A percentile compares a stretch with the other conserved stretches of the same genome.
Evolutionary conservation across 2,797 vertebrate genomes (phyloP).

Genomic region (Chelmon rostratus): DNA sequence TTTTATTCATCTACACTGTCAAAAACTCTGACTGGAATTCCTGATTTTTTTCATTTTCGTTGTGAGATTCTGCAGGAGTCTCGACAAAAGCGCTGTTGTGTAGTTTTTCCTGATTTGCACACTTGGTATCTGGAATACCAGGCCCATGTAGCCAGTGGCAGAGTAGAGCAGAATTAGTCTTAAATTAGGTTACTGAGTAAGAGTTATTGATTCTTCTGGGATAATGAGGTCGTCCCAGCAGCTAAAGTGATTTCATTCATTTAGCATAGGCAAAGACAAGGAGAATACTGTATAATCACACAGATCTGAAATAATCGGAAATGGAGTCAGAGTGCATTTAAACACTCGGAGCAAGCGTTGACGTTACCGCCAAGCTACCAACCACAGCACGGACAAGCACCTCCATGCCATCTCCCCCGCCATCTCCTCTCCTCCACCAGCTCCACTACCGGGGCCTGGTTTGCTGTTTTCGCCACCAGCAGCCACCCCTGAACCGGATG

Average conservation of each 20-base stretch:
- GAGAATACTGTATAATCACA: slow-evolving; percentile 15
- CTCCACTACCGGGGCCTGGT: too few species aligned
- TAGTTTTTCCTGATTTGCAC: slow-evolving; percentile 11
- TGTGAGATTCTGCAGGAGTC: neutral
- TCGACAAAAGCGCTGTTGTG: neutral
- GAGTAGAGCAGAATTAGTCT: slow-evolving; percentile 24
- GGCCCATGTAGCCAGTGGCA: slow-evolving; percentile 9
- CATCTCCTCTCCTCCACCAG: too few species aligned
- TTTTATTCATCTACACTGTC: neutral
- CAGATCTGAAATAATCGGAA: slow-evolving; percentile 26
- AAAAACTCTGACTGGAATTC: neutral
- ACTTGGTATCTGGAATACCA: slow-evolving; percentile 33
- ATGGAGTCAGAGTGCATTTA: neutral
- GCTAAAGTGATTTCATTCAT: neutral
- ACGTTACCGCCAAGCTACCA: too few species aligned
- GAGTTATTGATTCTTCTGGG: slow-evolving; percentile 39
- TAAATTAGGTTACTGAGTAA: slow-evolving; percentile 40
- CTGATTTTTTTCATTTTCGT: neutral
- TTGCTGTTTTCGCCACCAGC: too few species aligned
- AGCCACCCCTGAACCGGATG: too few species aligned
- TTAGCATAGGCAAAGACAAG: slow-evolving; percentile 14
- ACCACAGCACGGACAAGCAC: too few species aligned
- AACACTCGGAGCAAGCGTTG: too few species aligned
- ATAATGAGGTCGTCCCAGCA: slow-evolving; percentile 33
- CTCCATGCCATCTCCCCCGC: too few species aligned